These are phyloP conservation scores for Hydropotes inermis DNA, from an alignment of 2,113 vertebrate species.

Conservation along the genomic window DNA sequence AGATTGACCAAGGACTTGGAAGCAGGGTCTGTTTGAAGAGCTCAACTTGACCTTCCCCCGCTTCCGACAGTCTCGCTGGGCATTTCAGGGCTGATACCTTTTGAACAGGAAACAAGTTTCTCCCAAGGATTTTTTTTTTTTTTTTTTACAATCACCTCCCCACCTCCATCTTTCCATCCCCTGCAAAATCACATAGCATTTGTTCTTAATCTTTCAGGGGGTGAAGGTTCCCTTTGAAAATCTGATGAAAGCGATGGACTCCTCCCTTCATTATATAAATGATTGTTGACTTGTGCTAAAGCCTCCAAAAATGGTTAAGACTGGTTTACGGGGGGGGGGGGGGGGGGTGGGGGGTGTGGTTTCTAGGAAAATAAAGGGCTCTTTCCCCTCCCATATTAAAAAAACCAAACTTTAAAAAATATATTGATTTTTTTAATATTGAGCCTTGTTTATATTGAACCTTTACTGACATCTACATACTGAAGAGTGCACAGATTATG, in stretches of 20 bases:
- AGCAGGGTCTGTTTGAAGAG: not conserved
- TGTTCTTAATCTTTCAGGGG: slow-evolving; percentile 69
- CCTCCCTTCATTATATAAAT: slow-evolving; percentile 67
- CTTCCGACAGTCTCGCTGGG: not conserved
- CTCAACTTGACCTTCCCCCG: not conserved
- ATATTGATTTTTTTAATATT: slow-evolving; percentile 9
- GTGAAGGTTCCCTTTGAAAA: slow-evolving; percentile 71
- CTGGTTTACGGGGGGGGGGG: not conserved
- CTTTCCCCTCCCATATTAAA: not conserved
- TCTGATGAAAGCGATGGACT: slow-evolving; percentile 58
- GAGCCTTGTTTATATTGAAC: not conserved
- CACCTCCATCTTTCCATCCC: not conserved
- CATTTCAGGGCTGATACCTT: not conserved
- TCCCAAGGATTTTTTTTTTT: not conserved
- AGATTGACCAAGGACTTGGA: not conserved
- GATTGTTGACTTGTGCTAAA: slow-evolving; percentile 64
- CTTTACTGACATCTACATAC: not conserved
- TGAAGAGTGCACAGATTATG: not conserved
- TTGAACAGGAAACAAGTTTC: slow-evolving; percentile 4
- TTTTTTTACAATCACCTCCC: not conserved
- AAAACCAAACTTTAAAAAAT: not conserved
- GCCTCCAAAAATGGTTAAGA: slow-evolving; percentile 36
- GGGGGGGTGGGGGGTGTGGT: not conserved
- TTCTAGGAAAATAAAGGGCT: slow-evolving; percentile 53
- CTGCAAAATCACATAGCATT: slow-evolving; percentile 23